Base-by-base conservation (phyloP, 2,113 vertebrate genomes). In the Triplophysa tibetana region DNA sequence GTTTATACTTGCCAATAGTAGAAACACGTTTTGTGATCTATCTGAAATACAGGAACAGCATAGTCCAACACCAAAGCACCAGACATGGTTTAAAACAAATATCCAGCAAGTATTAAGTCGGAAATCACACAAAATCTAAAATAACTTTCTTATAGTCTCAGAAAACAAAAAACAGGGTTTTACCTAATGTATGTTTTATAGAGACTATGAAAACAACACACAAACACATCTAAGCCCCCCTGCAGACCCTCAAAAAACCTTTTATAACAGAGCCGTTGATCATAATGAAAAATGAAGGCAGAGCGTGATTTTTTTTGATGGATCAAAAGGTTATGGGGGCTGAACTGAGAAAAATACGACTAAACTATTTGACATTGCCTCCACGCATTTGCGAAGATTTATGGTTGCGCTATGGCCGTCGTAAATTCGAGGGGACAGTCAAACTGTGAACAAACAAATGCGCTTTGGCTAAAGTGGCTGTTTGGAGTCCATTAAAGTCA, bases 121-220 rank as follows among this genome's bases (percentile, higher is more conserved):
- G 1, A 58, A 58, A n/a, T 73, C 52, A 66, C 67, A 72, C 38
- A 16, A 45, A n/a, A 21, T 43, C 33, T 9, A 64, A 8, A 48
- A 21, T 70, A 82, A 80, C 61, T 67, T 76, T 21, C 45, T 38
- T 8, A 38, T 38, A 38, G 65, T 76, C 75, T 75, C 33, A 63
- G 63, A 78, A 23, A 38, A 62, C n/a, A 21, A 14, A 48, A 70
- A 62, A 70, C 70, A 79, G 61, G 52, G 45, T 60, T 54, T 77
- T 81, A 85, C 84, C 85, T 87, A 88, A 90, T 88, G 85, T 43
- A 24, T 72, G 21, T 87, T 89, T 88, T 87, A 86, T 86, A 78
- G 83, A 79, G 78, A 60, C 38, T 84, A 86, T 86, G 62, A 43
- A 75, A 63, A 84, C 85, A 72, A 72, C 14, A 43, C 56, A 70